A percentile compares a stretch with the other conserved stretches of the same genome.
Conservation (phyloP, 2,888 invertebrate species). For the Caenorhabditis sulstoni region DNA sequence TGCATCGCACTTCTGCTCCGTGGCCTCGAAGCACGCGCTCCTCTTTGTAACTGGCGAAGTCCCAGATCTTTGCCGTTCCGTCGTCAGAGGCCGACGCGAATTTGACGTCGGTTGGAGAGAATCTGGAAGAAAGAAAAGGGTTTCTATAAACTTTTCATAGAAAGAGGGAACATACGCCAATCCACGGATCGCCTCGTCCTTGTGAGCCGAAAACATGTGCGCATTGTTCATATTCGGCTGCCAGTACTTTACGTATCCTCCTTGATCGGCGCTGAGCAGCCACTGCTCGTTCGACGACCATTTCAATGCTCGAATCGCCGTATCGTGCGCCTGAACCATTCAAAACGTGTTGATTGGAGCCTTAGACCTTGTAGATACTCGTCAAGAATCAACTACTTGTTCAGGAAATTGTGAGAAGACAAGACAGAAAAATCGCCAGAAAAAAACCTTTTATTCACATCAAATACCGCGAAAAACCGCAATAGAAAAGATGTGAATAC, state of each 20-base stretch:
- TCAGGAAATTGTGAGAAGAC: neutral
- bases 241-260: constrained; percentile 93
- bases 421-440: constrained; percentile 1
- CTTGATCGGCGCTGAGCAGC: constrained; percentile 99
- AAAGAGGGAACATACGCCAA: constrained; percentile 87
- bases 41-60: constrained; percentile 94
- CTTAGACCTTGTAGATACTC: neutral
- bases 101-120: constrained; percentile 98
- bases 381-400: constrained; percentile 10
- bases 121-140: constrained; percentile 85
- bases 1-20: constrained; percentile 83
- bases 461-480: constrained; percentile 48
- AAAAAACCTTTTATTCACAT: constrained; percentile 61
- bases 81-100: constrained; percentile 99
- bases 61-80: constrained; percentile 98
- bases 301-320: constrained; percentile 98
- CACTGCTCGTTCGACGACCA: constrained; percentile 99
- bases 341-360: too few relatives aligned
- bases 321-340: constrained; percentile 92
- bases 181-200: constrained; percentile 95
- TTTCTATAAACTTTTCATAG: too few relatives aligned
- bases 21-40: constrained; percentile 88
- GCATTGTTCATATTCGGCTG: constrained; percentile 99
- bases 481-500: constrained; percentile 54
- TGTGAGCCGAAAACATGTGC: constrained; percentile 99